Evolutionary conservation across 2,888 invertebrate species (phyloP).

Genomic region (Listrodromus nycthemerus): DNA sequence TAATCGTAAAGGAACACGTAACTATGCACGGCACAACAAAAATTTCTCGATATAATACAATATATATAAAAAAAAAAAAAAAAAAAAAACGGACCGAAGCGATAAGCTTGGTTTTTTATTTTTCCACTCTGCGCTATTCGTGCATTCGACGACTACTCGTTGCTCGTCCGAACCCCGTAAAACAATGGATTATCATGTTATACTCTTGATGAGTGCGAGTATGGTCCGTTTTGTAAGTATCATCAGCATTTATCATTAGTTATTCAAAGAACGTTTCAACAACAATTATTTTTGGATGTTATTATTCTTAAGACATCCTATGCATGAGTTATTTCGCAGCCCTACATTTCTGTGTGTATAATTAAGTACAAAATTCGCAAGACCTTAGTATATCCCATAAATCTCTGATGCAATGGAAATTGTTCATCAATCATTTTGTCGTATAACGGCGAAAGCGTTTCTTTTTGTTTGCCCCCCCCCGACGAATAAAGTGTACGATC

Average conservation of each 20-base stretch:
- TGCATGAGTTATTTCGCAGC: slow-evolving; percentile 46
- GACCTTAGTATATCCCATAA: slow-evolving; percentile 33
- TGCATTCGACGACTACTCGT: slow-evolving; percentile 49
- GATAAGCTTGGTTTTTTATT: slow-evolving; percentile 19
- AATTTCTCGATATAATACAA: slow-evolving; percentile 49
- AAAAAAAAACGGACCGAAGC: slow-evolving; percentile 28
- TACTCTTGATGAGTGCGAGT: slow-evolving; percentile 50
- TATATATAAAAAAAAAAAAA: slow-evolving; percentile 32
- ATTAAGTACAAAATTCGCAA: slow-evolving; percentile 65
- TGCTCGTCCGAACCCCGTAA: slow-evolving; percentile 53
- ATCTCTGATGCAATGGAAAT: slow-evolving; percentile 25
- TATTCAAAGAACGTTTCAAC: slow-evolving; percentile 60
- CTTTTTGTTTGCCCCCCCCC: slow-evolving; percentile 6
- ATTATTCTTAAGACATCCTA: slow-evolving; percentile 34
- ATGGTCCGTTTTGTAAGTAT: slow-evolving; percentile 61
- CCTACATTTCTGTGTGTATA: slow-evolving; percentile 40
- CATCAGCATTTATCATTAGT: slow-evolving; percentile 66
- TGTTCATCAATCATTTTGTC: slow-evolving; percentile 26
- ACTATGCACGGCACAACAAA: slow-evolving; percentile 19
- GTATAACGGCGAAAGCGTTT: neutral
- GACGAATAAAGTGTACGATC: neutral
- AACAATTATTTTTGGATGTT: slow-evolving; percentile 52
- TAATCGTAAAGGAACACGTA: slow-evolving; percentile 26
- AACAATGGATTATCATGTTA: slow-evolving; percentile 43
- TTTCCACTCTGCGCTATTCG: slow-evolving; percentile 27